phyloP scores from a whole-genome alignment of 2,113 vertebrate species.

The Pachycephala philippinensis region DNA sequence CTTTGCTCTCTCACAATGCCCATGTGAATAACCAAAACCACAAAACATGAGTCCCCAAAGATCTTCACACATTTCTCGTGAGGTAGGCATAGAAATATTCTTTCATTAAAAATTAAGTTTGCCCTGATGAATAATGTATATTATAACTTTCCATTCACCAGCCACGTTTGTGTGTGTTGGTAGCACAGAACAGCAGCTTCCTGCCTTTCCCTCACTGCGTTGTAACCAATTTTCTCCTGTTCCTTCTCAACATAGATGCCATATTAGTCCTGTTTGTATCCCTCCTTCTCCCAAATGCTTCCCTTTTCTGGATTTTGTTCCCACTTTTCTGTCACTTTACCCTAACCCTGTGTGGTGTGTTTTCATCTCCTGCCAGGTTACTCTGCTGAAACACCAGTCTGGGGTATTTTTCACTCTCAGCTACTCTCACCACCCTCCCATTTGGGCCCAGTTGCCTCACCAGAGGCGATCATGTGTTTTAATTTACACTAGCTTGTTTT shows the following conservation, averaged over 20 bases:
- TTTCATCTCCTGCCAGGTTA: background rate
- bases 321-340: background rate
- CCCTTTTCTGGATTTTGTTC: background rate
- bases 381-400: background rate
- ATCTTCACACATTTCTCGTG: conserved; percentile 11
- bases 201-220: background rate
- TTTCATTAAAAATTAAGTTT: conserved; percentile 48
- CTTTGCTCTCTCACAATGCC: background rate
- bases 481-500: background rate
- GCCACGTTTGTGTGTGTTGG: background rate
- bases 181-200: background rate
- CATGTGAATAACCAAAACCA: background rate
- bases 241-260: background rate
- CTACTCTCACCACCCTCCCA: background rate
- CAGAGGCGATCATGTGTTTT: background rate
- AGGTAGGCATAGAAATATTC: background rate
- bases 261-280: background rate
- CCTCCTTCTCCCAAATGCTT: background rate
- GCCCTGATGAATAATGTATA: background rate
- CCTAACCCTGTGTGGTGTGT: background rate
- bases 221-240: background rate
- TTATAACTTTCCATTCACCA: background rate
- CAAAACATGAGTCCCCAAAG: background rate
- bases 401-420: background rate
- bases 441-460: background rate